These are phyloP conservation scores for Albula glossodonta DNA, from an alignment of 2,113 vertebrate species.

Conservation along the genomic window DNA sequence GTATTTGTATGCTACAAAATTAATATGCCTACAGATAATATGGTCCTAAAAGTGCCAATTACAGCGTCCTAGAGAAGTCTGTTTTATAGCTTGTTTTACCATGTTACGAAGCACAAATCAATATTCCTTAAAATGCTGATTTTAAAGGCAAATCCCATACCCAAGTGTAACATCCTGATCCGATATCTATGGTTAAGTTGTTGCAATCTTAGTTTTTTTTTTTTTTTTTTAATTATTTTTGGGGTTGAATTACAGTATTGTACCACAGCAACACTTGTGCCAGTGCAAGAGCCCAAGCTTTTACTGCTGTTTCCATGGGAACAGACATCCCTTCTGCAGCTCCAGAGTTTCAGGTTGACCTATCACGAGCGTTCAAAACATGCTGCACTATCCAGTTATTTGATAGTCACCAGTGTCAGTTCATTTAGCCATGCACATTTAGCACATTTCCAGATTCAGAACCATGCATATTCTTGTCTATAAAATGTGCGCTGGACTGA, in stretches of 20 bases:
- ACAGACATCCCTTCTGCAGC: neutral
- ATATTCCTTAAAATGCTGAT: no score
- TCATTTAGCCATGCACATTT: neutral
- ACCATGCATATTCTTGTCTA: neutral
- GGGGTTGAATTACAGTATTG: neutral
- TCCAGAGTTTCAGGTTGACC: neutral
- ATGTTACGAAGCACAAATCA: no score
- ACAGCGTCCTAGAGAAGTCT: no score
- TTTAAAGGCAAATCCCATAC: no score
- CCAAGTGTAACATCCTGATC: no score
- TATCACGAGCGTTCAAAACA: neutral
- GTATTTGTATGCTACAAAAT: no score
- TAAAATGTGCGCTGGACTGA: neutral
- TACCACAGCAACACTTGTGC: neutral
- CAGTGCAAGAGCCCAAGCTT: neutral
- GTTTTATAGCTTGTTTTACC: no score
- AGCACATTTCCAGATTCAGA: neutral
- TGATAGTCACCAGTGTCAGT: neutral
- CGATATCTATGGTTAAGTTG: no score
- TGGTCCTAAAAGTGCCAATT: no score
- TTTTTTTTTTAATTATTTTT: neutral
- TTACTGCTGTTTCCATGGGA: constrained; percentile 13
- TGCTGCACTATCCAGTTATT: neutral
- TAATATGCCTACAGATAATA: no score
- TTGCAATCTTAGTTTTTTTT: no score